These are phyloP conservation scores for Schizopygopsis pylzovi DNA, from an alignment of 2,797 vertebrate genomes.

Conservation along the genomic window DNA sequence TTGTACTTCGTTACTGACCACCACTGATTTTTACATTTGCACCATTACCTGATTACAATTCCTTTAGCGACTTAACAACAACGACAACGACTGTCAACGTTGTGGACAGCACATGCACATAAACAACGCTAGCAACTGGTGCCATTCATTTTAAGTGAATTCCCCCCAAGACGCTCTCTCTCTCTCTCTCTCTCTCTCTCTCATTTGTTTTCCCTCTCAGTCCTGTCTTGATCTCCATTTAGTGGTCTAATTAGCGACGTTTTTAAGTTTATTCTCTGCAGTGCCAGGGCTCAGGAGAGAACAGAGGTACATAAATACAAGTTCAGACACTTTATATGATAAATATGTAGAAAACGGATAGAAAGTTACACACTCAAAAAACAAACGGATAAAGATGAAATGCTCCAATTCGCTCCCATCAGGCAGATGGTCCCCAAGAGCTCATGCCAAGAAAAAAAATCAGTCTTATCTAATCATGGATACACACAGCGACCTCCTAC, in stretches of 20 bases:
- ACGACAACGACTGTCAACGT: background rate
- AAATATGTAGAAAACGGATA: background rate
- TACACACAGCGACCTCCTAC: background rate
- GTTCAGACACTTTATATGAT: background rate
- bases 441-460: background rate
- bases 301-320: background rate
- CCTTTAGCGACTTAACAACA: background rate
- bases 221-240: slow-evolving; percentile 11
- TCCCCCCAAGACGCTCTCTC: background rate
- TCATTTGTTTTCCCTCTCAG: background rate
- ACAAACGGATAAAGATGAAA: background rate
- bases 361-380: background rate
- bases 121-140: background rate
- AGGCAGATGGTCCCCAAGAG: slow-evolving; percentile 20
- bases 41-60: background rate
- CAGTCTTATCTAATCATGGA: slow-evolving; percentile 20
- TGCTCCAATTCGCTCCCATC: background rate
- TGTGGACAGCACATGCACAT: background rate
- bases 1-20: too few relatives aligned
- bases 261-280: slow-evolving; percentile 27
- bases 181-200: background rate
- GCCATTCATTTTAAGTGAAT: background rate
- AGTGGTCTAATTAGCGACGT: slow-evolving; percentile 28
- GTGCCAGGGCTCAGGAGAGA: background rate
- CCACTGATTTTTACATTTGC: too few relatives aligned